Evolutionary conservation across 2,797 vertebrate genomes (phyloP).

Genomic region (Myripristis murdjan): DNA sequence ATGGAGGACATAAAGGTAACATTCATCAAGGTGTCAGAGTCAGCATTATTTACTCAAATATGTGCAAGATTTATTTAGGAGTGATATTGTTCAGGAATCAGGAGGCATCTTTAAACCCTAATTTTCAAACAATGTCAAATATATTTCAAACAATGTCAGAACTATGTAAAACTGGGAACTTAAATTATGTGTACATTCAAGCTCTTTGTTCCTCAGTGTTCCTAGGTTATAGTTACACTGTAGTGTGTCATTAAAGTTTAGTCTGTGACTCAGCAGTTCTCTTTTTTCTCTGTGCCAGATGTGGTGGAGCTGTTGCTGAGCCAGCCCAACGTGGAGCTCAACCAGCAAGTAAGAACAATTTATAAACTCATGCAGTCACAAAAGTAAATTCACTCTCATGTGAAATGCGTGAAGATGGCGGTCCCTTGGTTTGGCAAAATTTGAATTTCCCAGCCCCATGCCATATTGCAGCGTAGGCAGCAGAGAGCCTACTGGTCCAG

Average conservation of each 20-base stretch:
- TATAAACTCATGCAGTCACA: background rate
- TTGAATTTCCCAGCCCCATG: background rate
- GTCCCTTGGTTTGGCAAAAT: background rate
- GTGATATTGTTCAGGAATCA: background rate
- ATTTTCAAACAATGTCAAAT: too few relatives aligned
- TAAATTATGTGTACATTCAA: background rate
- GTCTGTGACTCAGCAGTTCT: background rate
- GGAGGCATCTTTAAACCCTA: too few relatives aligned
- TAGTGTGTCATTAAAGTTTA: background rate
- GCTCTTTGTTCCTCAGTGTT: too few relatives aligned
- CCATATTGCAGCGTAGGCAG: background rate
- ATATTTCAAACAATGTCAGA: too few relatives aligned
- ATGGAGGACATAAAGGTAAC: constrained; percentile 97
- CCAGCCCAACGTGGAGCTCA: constrained; percentile 93
- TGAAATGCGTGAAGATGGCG: background rate
- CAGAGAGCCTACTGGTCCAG: background rate
- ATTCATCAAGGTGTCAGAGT: too few relatives aligned
- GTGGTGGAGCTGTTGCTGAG: constrained; percentile 94
- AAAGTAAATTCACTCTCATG: background rate
- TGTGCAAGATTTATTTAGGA: background rate
- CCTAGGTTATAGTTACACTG: background rate
- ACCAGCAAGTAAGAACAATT: constrained; percentile 92
- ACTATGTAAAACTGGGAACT: constrained; percentile 38
- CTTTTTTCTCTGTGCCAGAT: constrained; percentile 83
- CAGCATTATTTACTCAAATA: too few relatives aligned